A percentile compares a stretch with the other conserved stretches of the same genome.
phyloP scores from a whole-genome alignment of 2,888 invertebrate species.

The Tachina lurida region DNA sequence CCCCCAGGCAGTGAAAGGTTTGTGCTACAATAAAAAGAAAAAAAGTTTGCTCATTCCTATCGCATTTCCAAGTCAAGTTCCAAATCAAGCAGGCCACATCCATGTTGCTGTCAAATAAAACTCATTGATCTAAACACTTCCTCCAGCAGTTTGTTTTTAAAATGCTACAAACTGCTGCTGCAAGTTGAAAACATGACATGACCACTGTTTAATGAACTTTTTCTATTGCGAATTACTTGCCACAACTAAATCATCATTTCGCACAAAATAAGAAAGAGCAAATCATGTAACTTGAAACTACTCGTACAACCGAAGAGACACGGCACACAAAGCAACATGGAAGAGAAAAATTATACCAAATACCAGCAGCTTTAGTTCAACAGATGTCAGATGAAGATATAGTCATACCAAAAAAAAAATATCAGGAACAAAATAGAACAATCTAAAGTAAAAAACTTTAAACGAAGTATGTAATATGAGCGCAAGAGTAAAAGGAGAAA shows the following conservation, averaged over 20 bases:
- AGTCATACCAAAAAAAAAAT: conserved; percentile 9
- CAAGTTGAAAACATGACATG: conserved; percentile 55
- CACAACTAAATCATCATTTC: conserved; percentile 55
- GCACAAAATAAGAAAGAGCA: not conserved
- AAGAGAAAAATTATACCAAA: not conserved
- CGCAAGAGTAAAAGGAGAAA: not conserved
- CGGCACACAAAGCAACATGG: conserved; percentile 4
- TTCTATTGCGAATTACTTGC: conserved; percentile 27
- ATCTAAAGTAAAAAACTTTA: not conserved
- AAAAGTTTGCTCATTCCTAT: conserved; percentile 6
- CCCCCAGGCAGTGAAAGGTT: conserved; percentile 53
- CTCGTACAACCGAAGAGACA: conserved; percentile 15
- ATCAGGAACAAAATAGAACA: not conserved
- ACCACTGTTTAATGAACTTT: conserved; percentile 58
- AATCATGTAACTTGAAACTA: conserved; percentile 13
- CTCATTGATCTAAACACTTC: conserved; percentile 45
- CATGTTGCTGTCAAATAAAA: conserved; percentile 38
- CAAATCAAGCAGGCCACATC: not conserved
- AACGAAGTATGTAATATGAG: conserved; percentile 4
- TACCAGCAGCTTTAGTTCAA: conserved; percentile 56
- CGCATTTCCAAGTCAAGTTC: not conserved
- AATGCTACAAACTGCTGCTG: conserved; percentile 41
- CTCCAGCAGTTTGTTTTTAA: conserved; percentile 41
- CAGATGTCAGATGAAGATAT: conserved; percentile 56
- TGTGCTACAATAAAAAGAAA: not conserved